phyloP scores from a whole-genome alignment of 1,140 invertebrate species.

The Pteromalus puparum region DNA sequence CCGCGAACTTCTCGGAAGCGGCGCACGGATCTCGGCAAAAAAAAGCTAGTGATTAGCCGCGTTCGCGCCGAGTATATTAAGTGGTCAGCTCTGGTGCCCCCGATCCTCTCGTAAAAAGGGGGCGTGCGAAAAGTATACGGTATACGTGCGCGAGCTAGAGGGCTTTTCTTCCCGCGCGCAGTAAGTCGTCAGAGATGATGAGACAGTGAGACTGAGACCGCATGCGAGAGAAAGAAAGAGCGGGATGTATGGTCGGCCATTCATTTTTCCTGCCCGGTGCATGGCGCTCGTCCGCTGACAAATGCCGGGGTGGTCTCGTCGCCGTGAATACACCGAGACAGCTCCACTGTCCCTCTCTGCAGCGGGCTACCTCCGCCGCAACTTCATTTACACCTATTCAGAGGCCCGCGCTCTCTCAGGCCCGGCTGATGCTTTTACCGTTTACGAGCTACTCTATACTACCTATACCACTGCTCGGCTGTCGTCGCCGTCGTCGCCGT shows the following conservation, averaged over 20 bases:
- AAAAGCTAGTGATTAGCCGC: conserved; percentile 39
- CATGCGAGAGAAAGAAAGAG: background rate
- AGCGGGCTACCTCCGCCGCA: conserved; percentile 63
- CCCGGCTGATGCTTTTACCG: conserved; percentile 61
- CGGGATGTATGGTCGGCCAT: conserved; percentile 36
- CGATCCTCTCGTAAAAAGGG: conserved; percentile 5
- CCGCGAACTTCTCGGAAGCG: conserved; percentile 30
- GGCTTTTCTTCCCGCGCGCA: background rate
- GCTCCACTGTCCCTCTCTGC: conserved; percentile 61
- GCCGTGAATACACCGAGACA: background rate
- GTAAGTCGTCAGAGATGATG: background rate
- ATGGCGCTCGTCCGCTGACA: conserved; percentile 53
- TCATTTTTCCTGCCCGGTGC: conserved; percentile 43
- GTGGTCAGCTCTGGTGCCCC: conserved; percentile 22
- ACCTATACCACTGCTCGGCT: background rate
- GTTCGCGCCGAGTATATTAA: conserved; percentile 36
- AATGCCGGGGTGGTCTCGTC: conserved; percentile 57
- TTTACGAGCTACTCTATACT: conserved; percentile 71
- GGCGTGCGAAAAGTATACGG: too few relatives aligned
- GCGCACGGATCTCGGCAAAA: background rate
- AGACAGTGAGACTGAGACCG: background rate
- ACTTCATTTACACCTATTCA: conserved; percentile 75
- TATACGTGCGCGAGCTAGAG: too few relatives aligned
- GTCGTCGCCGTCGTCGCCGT: conserved; percentile 47
- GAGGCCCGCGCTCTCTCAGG: conserved; percentile 49